These are phyloP conservation scores for Pectinophora gossypiella DNA, from an alignment of 1,140 invertebrate genomes.

Conservation along the genomic window DNA sequence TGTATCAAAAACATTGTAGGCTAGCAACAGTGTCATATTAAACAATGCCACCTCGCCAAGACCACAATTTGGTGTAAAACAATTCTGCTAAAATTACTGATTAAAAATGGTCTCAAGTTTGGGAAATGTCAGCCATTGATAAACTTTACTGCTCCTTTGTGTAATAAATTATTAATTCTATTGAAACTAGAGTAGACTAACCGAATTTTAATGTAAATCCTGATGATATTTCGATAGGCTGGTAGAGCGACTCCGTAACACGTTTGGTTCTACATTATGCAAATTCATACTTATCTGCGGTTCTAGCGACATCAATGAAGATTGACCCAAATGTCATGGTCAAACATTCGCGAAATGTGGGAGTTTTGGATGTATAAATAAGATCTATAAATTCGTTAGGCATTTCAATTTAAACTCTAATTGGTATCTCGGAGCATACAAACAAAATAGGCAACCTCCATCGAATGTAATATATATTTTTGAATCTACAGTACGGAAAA, in stretches of 20 bases:
- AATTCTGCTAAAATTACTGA: too few relatives aligned
- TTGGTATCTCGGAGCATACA: too few relatives aligned
- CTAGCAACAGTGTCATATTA: too few relatives aligned
- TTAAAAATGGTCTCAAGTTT: too few relatives aligned
- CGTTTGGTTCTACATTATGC: neutral
- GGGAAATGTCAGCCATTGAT: neutral
- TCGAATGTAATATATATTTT: too few relatives aligned
- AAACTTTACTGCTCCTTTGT: too few relatives aligned
- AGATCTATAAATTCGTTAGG: too few relatives aligned
- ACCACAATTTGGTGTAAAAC: too few relatives aligned
- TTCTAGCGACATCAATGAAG: constrained; percentile 19
- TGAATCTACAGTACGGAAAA: neutral
- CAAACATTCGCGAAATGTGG: constrained; percentile 15
- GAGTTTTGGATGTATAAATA: constrained; percentile 18
- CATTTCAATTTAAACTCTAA: too few relatives aligned
- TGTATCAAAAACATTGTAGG: too few relatives aligned
- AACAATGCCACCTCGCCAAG: too few relatives aligned
- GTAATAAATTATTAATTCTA: neutral
- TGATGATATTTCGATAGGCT: neutral
- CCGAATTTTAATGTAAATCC: neutral
- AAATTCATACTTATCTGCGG: constrained; percentile 10
- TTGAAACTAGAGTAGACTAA: neutral
- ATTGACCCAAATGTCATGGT: constrained; percentile 33
- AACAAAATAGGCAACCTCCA: too few relatives aligned
- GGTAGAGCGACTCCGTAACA: neutral